phyloP scores from a whole-genome alignment of 2,797 vertebrate species.

The Danio kyathit region DNA sequence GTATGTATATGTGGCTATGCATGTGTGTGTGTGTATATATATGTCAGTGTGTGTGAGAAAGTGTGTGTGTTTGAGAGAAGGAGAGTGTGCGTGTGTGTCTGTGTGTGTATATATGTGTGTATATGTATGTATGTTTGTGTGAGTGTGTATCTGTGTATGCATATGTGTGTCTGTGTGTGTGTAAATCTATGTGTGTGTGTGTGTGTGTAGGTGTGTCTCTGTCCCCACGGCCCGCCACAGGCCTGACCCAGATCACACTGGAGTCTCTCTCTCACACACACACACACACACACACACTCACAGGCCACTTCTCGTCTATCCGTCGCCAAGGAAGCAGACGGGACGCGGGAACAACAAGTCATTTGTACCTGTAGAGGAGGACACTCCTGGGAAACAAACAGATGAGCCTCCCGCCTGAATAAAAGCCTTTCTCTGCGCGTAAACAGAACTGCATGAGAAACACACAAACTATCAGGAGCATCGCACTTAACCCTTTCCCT shows the following conservation, averaged over 20 bases:
- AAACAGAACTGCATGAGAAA: conserved; percentile 95
- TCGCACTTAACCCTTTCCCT: conserved; percentile 78
- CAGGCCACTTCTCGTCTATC: conserved; percentile 86
- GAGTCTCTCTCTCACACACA: conserved; percentile 77
- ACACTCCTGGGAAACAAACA: conserved; percentile 94
- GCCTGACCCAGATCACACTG: conserved; percentile 85
- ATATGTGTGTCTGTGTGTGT: conserved; percentile 11
- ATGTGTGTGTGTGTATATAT: no score
- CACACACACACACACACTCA: conserved; percentile 39
- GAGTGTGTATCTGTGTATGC: conserved; percentile 1
- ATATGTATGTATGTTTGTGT: neutral
- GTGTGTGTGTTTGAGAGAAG: no score
- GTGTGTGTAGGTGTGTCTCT: conserved; percentile 41
- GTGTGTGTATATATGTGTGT: neutral
- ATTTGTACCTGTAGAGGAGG: conserved; percentile 89
- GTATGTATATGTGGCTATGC: no score
- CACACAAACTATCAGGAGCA: conserved; percentile 84
- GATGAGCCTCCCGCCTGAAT: conserved; percentile 87
- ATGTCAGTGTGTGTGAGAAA: no score
- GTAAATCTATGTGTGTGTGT: conserved; percentile 26
- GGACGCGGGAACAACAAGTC: conserved; percentile 86
- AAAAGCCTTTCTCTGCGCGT: conserved; percentile 85
- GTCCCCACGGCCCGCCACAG: conserved; percentile 40
- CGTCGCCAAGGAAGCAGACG: conserved; percentile 87
- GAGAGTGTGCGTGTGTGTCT: neutral